These are phyloP conservation scores for Centroberyx gerrardi DNA, from an alignment of 2,797 vertebrate genomes.

Conservation along the genomic window DNA sequence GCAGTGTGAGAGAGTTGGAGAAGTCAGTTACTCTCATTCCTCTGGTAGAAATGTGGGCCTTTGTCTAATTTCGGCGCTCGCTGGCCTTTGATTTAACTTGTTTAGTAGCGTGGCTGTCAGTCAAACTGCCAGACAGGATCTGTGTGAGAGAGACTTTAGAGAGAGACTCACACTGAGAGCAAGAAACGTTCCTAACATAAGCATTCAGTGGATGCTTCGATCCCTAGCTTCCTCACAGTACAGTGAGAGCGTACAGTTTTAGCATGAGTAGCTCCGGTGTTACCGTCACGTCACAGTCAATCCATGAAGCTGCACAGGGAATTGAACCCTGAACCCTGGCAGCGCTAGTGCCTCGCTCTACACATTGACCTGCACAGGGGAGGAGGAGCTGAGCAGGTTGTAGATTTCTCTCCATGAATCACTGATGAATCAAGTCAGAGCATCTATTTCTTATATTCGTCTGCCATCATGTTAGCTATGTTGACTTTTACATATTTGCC, in stretches of 20 bases:
- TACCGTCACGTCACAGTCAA: constrained; percentile 25
- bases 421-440: not conserved
- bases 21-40: not conserved
- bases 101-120: constrained; percentile 52
- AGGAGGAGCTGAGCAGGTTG: not conserved
- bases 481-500: not conserved
- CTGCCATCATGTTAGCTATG: not conserved
- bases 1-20: not conserved
- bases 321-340: constrained; percentile 6
- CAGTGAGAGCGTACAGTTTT: constrained; percentile 14
- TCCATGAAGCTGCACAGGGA: constrained; percentile 31
- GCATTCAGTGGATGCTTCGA: constrained; percentile 60
- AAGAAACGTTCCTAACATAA: constrained; percentile 46
- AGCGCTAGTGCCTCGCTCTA: constrained; percentile 17
- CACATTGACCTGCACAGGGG: constrained; percentile 1
- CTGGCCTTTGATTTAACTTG: constrained; percentile 48
- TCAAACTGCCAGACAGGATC: constrained; percentile 45
- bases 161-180: constrained; percentile 26
- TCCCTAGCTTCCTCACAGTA: constrained; percentile 44
- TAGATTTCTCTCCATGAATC: constrained; percentile 20
- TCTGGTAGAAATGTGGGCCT: constrained; percentile 43
- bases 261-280: not conserved
- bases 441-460: not conserved
- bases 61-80: constrained; percentile 58
- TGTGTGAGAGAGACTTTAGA: constrained; percentile 35